Evolutionary conservation across 2,888 invertebrate genomes (phyloP), one percentile per base, ranked within the genome.

Genomic region (Apodemia mormo): DNA sequence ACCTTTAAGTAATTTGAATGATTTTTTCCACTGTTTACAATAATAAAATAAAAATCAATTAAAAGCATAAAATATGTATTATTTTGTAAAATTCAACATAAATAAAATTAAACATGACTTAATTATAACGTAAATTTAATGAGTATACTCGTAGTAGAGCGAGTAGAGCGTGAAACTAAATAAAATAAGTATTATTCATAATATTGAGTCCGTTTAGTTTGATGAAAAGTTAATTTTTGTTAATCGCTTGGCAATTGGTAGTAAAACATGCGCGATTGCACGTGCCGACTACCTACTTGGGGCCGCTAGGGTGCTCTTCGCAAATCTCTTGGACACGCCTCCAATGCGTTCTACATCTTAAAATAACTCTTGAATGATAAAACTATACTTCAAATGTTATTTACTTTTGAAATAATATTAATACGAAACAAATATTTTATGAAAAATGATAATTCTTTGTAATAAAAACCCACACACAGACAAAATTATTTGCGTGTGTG

Each of bases 281-380:
- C 69, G 82, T 82, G 84, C 79, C 79, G 81, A 78, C 81, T 82
- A 83, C 83, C 84, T 84, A 83, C 84, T 82, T 80, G 90, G 85
- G 91, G 92, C 91, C 91, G 84, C 86, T 74, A 83, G 90, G 92
- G 90, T 88, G 89, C 85, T 78, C 75, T 76, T 71, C 72, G 70
- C 75, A 37, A 64, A 64, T 37, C 33, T 64, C 79, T 54, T 8
- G 77, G 86, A 83, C 90, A 88, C 90, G 90, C 90, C 88, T 87
- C 83, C 85, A 77, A 78, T 79, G 74, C 73, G 75, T 70, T 67
- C 70, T 71, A 66, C 64, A 68, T 74, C 71, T 73, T 73, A 72
- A 70, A 69, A 69, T 72, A 66, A 74, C 67, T 67, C 71, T 72
- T 67, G 43, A 68, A 68, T 69, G 56, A 68, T 49, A 68, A 30